Evolutionary conservation across 2,797 vertebrate species (phyloP).

Genomic region (Phataginus tetradactyla): DNA sequence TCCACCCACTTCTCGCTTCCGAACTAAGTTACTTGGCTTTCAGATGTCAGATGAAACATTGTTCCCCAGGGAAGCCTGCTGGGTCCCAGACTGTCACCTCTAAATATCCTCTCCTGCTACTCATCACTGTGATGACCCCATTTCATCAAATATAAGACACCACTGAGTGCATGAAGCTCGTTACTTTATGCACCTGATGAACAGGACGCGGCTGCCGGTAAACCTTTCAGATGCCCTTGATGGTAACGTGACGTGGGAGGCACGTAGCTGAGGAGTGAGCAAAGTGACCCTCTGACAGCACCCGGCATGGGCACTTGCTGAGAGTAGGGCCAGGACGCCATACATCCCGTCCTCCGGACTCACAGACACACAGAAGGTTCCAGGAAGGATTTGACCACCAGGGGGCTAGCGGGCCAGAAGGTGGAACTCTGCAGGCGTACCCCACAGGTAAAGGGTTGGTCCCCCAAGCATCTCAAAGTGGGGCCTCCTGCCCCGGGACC

Average conservation of each 20-base stretch:
- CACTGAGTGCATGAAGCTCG: accelerated
- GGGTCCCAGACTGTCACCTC: background rate
- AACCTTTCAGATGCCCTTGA: accelerated
- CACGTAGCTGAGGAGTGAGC: accelerated
- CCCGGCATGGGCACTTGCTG: accelerated
- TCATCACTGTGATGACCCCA: accelerated
- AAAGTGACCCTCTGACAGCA: accelerated
- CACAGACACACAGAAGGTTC: background rate
- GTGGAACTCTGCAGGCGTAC: background rate
- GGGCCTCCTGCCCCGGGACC: background rate
- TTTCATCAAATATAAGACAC: background rate
- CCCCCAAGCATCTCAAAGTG: background rate
- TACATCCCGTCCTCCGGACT: accelerated
- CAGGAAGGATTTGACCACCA: accelerated
- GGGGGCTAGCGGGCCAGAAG: background rate
- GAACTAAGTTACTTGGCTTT: background rate
- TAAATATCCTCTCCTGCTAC: accelerated
- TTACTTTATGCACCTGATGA: background rate
- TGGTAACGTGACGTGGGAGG: accelerated
- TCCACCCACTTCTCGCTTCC: background rate
- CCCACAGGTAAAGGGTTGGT: accelerated
- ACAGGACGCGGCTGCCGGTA: background rate
- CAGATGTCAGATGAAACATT: background rate
- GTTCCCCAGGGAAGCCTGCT: background rate
- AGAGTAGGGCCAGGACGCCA: accelerated